Base-by-base conservation (phyloP, 2,113 vertebrate genomes). In the Labeo rohita region DNA sequence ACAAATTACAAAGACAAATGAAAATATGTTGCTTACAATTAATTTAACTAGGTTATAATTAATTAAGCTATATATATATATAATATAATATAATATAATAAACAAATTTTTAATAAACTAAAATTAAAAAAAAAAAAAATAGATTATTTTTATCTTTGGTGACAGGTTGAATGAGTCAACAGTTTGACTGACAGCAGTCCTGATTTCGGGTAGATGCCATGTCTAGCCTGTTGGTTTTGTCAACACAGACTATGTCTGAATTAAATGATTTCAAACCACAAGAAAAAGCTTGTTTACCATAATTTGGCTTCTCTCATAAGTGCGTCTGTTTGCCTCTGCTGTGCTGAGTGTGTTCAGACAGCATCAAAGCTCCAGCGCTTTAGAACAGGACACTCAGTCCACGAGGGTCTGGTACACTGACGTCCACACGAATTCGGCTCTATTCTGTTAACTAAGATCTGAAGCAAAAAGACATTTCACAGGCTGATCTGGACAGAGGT, bases 401-500 rank as follows among this genome's bases (percentile, higher is more conserved):
- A 70, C 16, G 1, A 43, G 36, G 15, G 36, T 70, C 36, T 78
- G 28, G 50, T 21, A 59, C 52, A 77, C 74, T 9, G 28, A 21
- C 6, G 18, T 72, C 23, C 0, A 3, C 18, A n/a, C 13, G 2
- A n/a, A 8, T 74, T 16, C 5, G 7, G 9, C 23, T 52, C 12
- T 65, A 4, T 50, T 47, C 6, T 23, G 21, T 18, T 81, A 66
- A 59, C 43, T 66, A 66, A 81, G 43, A 36, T 73, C 23, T 49
- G 43, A 81, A 43, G 50, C 8, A 36, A 15, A 13, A 18, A 66
- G 28, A 59, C 36, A 47, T 59, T 79, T 54, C 61, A 23, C 49
- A 45, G 63, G n/a, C 76, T 68, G 61, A 70, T 68, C 74, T 6
- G 21, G 50, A 73, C 84, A 80, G n/a, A 80, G 66, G 84, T 86